Evolutionary conservation across 2,888 invertebrate genomes (phyloP).

Genomic region (Agrochola lychnidis): DNA sequence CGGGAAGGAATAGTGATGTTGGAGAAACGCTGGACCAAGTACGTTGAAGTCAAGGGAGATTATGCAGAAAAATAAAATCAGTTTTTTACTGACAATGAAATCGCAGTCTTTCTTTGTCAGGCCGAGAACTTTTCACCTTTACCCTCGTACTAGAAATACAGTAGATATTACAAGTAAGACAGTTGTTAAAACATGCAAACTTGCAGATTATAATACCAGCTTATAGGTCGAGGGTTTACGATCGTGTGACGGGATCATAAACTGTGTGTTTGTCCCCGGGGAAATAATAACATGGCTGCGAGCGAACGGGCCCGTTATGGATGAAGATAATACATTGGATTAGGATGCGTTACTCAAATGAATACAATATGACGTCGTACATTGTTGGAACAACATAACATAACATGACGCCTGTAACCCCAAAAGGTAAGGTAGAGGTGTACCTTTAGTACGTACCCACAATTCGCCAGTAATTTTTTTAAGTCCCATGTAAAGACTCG

Average conservation of each 20-base stretch:
- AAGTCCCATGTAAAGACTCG: too few species aligned
- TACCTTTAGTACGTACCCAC: too few species aligned
- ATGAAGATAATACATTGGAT: constrained; percentile 26
- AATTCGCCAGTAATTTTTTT: too few species aligned
- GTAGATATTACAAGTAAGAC: neutral
- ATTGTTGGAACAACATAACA: neutral
- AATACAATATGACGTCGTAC: constrained; percentile 6
- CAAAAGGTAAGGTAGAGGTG: too few species aligned
- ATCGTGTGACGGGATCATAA: constrained; percentile 39
- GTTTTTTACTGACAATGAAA: too few species aligned
- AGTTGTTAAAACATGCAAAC: constrained; percentile 10
- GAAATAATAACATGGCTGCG: constrained; percentile 41
- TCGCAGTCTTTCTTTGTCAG: too few species aligned
- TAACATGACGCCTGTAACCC: too few species aligned
- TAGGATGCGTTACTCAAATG: constrained; percentile 39
- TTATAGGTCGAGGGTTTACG: constrained; percentile 29
- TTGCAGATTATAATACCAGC: constrained; percentile 18
- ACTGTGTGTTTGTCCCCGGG: constrained; percentile 37
- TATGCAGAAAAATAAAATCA: too few species aligned
- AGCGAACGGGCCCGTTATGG: constrained; percentile 19
- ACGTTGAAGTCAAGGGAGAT: too few species aligned
- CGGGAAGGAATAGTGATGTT: too few species aligned
- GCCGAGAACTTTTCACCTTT: too few species aligned
- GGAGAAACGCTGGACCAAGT: too few species aligned
- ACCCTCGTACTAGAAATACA: neutral